Evolutionary conservation across 2,888 invertebrate species (phyloP), one percentile per base, ranked within the genome.

Genomic region (Sphaerophoria taeniata): DNA sequence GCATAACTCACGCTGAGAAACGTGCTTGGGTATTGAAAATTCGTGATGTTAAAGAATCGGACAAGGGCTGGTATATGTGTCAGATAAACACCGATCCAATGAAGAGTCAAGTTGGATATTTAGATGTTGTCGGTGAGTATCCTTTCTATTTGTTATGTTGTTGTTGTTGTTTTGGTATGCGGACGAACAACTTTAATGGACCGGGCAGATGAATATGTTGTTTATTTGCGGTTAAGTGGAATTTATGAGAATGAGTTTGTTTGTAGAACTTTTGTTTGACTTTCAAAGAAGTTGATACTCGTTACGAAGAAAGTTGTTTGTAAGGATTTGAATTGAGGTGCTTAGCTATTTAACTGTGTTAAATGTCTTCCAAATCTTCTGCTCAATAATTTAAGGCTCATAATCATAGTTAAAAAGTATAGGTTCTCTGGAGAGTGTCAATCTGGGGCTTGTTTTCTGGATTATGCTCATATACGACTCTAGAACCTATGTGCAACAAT

Each of bases 1-100:
- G 95, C 88, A 95, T 97, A 88, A 95, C 95, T 83, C 96, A 95
- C 92, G 95, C 95, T 73, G 97, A 97, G 91, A 94, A 94, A 90
- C 95, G 96, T 88, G 95, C 96, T 67, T 97, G 97, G 97, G 95
- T 95, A 88, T 94, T 97, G 85, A 95, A 95, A 89, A 95, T 97
- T 89, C 94, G 95, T 88, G 96, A 96, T 89, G 96, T 97, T 60
- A 94, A 95, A 71, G 95, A 96, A 89, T 93, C 95, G 6, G 97
- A 97, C 92, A 94, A 95, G 53, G 97, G 97, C 65, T 95, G 95
- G 92, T 97, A 92, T 88, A 97, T 97, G 97, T 98, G 97, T 87
- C 97, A 97, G 93, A 97, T 97, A 88, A 97, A 97, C 91, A 97
- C 97, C 0, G 97, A 97, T 90, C 98, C 98, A 0, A 97, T 98